Evolutionary conservation across 1,140 invertebrate genomes (phyloP).

Genomic region (Drosophila burlai): DNA sequence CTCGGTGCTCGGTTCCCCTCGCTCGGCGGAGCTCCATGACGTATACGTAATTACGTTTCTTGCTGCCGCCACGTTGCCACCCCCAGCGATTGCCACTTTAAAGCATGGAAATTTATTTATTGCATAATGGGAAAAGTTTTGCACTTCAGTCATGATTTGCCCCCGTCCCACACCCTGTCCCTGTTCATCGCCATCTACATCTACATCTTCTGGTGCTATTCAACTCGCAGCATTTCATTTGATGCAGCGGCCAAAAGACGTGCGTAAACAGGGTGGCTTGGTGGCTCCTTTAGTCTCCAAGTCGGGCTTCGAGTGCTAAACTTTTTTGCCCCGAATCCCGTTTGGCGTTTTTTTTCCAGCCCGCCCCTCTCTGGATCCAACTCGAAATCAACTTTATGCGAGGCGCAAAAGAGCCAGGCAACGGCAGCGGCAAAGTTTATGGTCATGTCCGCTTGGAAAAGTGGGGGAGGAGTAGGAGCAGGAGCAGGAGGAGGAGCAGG

Average conservation of each 20-base stretch:
- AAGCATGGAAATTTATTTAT: conserved; percentile 79
- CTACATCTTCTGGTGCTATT: conserved; percentile 40
- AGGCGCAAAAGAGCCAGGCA: conserved; percentile 24
- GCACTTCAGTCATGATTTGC: conserved; percentile 75
- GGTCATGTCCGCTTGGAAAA: conserved; percentile 34
- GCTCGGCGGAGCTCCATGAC: conserved; percentile 21
- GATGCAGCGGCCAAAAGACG: conserved; percentile 74
- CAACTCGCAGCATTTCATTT: conserved; percentile 64
- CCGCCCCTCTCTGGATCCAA: not conserved
- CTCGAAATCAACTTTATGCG: conserved; percentile 52
- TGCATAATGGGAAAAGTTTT: conserved; percentile 83
- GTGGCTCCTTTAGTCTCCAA: conserved; percentile 18
- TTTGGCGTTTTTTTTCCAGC: conserved; percentile 21
- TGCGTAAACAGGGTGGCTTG: conserved; percentile 45
- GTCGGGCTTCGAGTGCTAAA: conserved; percentile 49
- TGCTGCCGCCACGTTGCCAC: conserved; percentile 16
- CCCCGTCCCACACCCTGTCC: not conserved
- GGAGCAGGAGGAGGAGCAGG: not conserved
- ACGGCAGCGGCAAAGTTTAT: conserved; percentile 52
- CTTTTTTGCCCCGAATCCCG: conserved; percentile 52
- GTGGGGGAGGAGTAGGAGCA: not conserved
- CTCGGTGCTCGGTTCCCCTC: not conserved
- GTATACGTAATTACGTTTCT: conserved; percentile 51
- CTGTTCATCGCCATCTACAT: not conserved
- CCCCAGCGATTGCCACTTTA: conserved; percentile 54